Evolutionary conservation across 2,113 vertebrate species (phyloP), one percentile per base, ranked within the genome.

Genomic region (Corydoras maculifer): DNA sequence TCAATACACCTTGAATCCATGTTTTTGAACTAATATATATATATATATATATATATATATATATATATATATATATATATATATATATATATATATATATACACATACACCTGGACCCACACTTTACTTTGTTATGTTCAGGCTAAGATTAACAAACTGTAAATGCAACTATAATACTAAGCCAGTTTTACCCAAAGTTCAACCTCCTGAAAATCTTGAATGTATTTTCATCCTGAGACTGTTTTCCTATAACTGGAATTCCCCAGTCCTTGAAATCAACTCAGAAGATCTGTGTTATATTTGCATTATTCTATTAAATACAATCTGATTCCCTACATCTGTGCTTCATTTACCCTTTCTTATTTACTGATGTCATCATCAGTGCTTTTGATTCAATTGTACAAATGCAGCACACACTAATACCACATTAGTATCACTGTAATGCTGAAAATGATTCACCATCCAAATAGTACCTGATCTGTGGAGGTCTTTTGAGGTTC

Each of bases 251-350:
- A 65, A 69, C 25, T 68, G 68, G 54, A 69, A 62, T 11, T 12
- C 73, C 57, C 48, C 59, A 31, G 25, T 65, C 69, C 31, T 51
- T 72, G 49, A 55, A 57, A 48, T 71, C 62, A 65, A 69, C 58
- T 35, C 9, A 25, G 35, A 30, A 64, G 48, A 54, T 50, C 49
- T 73, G 65, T 62, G 31, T 75, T 31, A 65, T 69, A 32, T 63
- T 68, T 65, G 54, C 31, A 49, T 30, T 31, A 65, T 48, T 68
- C 32, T 62, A 75, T 73, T 69, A 75, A 70, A 78, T 13, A 31
- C 31, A 78, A 62, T 30, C 64, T 65, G 60, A 57, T 25, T 59
- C 50, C 48, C 50, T 15, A 51, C 3, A 6, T 43, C 12, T 64
- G 9, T 63, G 7, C 10, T 2, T 51, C 60, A 50, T 65, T 75